Conservation (phyloP, 2,888 invertebrate species). For the Linnaemya tessellans region DNA sequence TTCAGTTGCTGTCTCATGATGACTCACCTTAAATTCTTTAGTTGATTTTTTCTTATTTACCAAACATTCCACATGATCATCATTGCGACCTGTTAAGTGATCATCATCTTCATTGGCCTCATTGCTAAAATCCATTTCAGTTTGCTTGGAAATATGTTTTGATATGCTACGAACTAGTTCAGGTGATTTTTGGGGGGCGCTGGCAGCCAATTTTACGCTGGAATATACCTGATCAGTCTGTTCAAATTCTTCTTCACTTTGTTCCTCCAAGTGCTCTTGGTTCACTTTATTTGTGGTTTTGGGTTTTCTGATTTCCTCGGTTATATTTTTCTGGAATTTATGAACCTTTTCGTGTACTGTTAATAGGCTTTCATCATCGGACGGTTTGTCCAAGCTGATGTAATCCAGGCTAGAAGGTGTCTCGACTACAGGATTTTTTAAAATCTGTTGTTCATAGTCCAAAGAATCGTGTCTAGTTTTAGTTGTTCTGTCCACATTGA, state of each 20-base stretch:
- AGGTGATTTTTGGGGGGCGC: constrained; percentile 83
- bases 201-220: constrained; percentile 84
- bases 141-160: constrained; percentile 80
- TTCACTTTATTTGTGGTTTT: constrained; percentile 84
- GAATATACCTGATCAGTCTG: constrained; percentile 85
- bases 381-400: constrained; percentile 83
- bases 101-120: constrained; percentile 74
- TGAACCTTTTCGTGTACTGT: constrained; percentile 89
- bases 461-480: constrained; percentile 83
- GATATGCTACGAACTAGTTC: constrained; percentile 84
- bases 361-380: constrained; percentile 86
- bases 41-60: constrained; percentile 45
- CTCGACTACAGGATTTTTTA: constrained; percentile 81
- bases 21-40: constrained; percentile 63
- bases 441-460: constrained; percentile 73
- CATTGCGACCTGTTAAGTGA: constrained; percentile 68
- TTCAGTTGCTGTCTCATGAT: constrained; percentile 50
- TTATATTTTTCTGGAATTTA: constrained; percentile 86
- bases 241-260: constrained; percentile 84
- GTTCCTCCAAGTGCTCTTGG: constrained; percentile 84
- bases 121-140: constrained; percentile 76
- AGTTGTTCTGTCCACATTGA: constrained; percentile 81
- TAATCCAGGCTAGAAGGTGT: constrained; percentile 84
- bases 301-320: constrained; percentile 84
- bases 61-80: constrained; percentile 58